These are phyloP conservation scores for Archegozetes longisetosus DNA, from an alignment of 1,140 invertebrate genomes.

Conservation along the genomic window DNA sequence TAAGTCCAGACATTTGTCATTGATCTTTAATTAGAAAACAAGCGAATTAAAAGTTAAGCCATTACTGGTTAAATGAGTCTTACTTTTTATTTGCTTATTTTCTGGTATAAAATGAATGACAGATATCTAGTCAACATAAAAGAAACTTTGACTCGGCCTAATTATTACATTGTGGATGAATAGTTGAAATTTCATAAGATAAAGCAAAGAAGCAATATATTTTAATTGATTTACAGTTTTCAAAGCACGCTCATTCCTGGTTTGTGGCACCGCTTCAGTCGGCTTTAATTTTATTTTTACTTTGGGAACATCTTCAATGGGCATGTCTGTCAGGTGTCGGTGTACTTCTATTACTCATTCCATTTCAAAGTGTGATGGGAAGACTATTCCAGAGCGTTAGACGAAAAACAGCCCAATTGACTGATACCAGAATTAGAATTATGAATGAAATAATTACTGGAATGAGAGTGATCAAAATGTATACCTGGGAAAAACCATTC, in stretches of 20 bases:
- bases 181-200: too few species aligned
- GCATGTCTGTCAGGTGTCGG: constrained; percentile 29
- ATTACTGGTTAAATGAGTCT: too few species aligned
- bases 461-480: constrained; percentile 56
- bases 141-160: too few species aligned
- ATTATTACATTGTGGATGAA: neutral
- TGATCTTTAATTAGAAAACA: too few species aligned
- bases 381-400: constrained; percentile 25
- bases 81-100: constrained; percentile 42
- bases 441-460: constrained; percentile 84
- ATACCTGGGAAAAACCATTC: constrained; percentile 67
- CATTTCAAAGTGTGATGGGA: constrained; percentile 19
- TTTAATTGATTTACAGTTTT: constrained; percentile 16
- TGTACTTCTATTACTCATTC: constrained; percentile 18
- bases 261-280: constrained; percentile 19
- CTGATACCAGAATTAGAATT: constrained; percentile 62
- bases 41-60: too few species aligned
- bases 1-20: too few species aligned
- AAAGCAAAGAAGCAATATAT: neutral
- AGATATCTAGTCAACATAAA: too few species aligned
- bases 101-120: constrained; percentile 50
- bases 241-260: constrained; percentile 15
- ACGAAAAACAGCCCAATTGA: constrained; percentile 46
- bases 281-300: constrained; percentile 14
- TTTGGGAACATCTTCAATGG: constrained; percentile 15